A percentile compares a stretch with the other conserved stretches of the same genome.
These are phyloP conservation scores for Capreolus pygargus DNA, from an alignment of 2,113 vertebrate species.

Conservation along the genomic window DNA sequence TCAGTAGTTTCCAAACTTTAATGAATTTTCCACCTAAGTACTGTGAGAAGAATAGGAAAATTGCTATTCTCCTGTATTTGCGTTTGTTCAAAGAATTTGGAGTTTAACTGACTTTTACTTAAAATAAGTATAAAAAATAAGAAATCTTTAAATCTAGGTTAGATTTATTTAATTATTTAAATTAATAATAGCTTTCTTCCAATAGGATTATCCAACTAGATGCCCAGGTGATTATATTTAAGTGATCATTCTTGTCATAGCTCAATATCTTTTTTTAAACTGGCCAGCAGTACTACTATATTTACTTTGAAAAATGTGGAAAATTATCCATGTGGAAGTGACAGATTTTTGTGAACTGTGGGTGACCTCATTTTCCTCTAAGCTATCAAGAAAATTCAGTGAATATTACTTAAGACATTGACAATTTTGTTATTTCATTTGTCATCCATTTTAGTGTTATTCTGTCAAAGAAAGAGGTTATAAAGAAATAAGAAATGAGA, in stretches of 20 bases:
- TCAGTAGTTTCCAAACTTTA: background rate
- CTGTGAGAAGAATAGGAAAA: background rate
- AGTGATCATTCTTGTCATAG: background rate
- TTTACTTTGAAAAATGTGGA: background rate
- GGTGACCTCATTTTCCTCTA: background rate
- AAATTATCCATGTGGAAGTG: background rate
- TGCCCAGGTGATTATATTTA: background rate
- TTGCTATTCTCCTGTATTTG: background rate
- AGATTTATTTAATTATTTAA: background rate
- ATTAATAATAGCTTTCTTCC: background rate
- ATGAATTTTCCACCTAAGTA: background rate
- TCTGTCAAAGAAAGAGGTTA: background rate
- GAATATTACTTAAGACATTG: slow-evolving; percentile 7
- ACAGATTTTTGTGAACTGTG: background rate
- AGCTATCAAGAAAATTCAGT: background rate
- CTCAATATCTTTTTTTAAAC: background rate
- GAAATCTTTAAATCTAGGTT: background rate
- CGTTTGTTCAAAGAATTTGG: background rate
- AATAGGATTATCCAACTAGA: background rate
- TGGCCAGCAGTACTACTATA: background rate
- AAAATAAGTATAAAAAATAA: background rate
- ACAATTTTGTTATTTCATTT: background rate
- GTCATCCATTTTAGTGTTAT: background rate
- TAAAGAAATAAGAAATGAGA: background rate
- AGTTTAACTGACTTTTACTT: background rate